Percentiles rank a stretch among this genome's conserved stretches.
Conservation (phyloP, 2,888 invertebrate species). For the Leptogaster cylindrica region DNA sequence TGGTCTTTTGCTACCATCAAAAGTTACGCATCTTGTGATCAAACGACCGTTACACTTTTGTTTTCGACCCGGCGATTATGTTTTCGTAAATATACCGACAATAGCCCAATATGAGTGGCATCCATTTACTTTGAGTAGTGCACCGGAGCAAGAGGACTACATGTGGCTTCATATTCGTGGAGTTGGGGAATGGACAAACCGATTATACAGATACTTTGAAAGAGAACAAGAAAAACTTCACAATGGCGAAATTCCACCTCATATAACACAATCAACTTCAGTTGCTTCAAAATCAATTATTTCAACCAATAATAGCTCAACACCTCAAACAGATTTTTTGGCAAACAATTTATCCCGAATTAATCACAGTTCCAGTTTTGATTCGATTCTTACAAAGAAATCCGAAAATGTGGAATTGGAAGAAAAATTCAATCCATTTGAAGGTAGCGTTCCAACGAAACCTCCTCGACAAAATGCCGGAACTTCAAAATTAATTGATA, state of each 20-base stretch:
- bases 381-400: conserved; percentile 46
- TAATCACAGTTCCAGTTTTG: conserved; percentile 52
- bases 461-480: conserved; percentile 43
- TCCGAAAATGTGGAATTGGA: conserved; percentile 46
- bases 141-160: conserved; percentile 91
- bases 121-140: conserved; percentile 95
- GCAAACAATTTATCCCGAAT: conserved; percentile 55
- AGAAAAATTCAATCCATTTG: conserved; percentile 24
- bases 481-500: conserved; percentile 42
- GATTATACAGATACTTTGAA: conserved; percentile 85
- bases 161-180: conserved; percentile 93
- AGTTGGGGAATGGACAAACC: conserved; percentile 93
- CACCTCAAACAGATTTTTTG: conserved; percentile 59
- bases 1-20: conserved; percentile 84
- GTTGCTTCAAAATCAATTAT: conserved; percentile 40
- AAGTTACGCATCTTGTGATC: conserved; percentile 89
- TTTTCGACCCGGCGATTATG: conserved; percentile 92
- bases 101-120: conserved; percentile 96
- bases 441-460: conserved; percentile 25
- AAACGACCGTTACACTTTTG: conserved; percentile 84
- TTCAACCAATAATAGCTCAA: conserved; percentile 48
- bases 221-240: conserved; percentile 78
- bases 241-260: conserved; percentile 67
- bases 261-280: conserved; percentile 56
- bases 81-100: conserved; percentile 89